phyloP scores from a whole-genome alignment of 1,140 invertebrate species.

The Platyscapa corneri region DNA sequence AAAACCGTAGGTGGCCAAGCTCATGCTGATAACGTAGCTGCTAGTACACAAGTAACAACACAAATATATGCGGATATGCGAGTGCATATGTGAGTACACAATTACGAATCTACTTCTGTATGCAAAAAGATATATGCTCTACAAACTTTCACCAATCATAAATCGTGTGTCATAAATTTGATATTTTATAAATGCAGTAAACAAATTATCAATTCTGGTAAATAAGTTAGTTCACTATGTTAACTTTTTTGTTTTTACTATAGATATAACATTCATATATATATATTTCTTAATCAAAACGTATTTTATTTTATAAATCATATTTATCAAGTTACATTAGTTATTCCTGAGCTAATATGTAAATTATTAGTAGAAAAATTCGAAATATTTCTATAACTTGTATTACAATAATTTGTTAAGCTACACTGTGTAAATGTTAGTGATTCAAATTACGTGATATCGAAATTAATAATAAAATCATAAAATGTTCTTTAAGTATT shows the following conservation, averaged over 20 bases:
- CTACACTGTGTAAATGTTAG: too few relatives aligned
- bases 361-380: too few relatives aligned
- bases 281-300: too few relatives aligned
- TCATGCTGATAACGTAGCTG: neutral
- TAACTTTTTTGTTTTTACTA: neutral
- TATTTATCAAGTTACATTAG: too few relatives aligned
- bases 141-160: neutral
- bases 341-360: too few relatives aligned
- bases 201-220: neutral
- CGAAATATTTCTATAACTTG: too few relatives aligned
- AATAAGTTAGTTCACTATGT: neutral
- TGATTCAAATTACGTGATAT: too few relatives aligned
- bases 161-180: neutral
- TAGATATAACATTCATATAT: too few relatives aligned
- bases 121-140: neutral
- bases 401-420: too few relatives aligned
- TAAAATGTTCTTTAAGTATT: neutral
- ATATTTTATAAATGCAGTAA: neutral
- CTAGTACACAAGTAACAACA: neutral
- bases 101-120: neutral
- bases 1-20: conserved; percentile 14
- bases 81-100: neutral
- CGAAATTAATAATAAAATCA: too few relatives aligned
- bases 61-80: neutral
- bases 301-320: too few relatives aligned